Base-by-base conservation (phyloP, 2,797 vertebrate species). In the Tamandua tetradactyla region DNA sequence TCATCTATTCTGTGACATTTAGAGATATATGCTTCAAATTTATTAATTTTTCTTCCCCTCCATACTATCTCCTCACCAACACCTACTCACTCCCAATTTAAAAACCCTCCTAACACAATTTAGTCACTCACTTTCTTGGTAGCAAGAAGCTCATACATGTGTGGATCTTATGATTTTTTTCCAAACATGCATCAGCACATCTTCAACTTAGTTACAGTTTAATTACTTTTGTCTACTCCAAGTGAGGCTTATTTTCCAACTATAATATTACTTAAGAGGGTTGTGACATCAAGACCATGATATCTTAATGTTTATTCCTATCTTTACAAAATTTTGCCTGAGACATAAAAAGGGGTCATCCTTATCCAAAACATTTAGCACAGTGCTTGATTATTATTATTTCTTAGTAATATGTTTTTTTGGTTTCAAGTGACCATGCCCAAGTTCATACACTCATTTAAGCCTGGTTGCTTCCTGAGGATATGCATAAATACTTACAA, bases 121-220 rank as follows among this genome's bases (percentile, higher is more conserved):
- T 79, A 62, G 52, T 79, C 44, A 89, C 49, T 11, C 62, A 11
- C 37, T 91, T 85, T 82, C 68, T 59, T 86, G 62, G 14, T 30
- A 88, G 59, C 13, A 94, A 78, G 68, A 57, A 89, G 18, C 18
- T 71, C 25, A 80, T 42, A 37, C 35, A 83, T 89, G 83, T 84
- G 59, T 84, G 89, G 37, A 82, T 40, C 22, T 64, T 64, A 80
- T 11, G 81, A 83, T 93, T 91, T 95, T 94, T 90, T 95, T 93
- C 32, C 27, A 91, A 96, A 81, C 52, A 89, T 49, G 92, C 52
- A 86, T 44, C n/a, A 92, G 44, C 30, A 52, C 22, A 75, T 75
- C 27, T 66, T 32, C 35, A 83, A 49, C 5, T 79, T 42, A 55
- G 87, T 90, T 74, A 22, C 49, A 76, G 89, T 75, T 87, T 52